Base-by-base conservation (phyloP, 2,113 vertebrate genomes). In the Heterotis niloticus region DNA sequence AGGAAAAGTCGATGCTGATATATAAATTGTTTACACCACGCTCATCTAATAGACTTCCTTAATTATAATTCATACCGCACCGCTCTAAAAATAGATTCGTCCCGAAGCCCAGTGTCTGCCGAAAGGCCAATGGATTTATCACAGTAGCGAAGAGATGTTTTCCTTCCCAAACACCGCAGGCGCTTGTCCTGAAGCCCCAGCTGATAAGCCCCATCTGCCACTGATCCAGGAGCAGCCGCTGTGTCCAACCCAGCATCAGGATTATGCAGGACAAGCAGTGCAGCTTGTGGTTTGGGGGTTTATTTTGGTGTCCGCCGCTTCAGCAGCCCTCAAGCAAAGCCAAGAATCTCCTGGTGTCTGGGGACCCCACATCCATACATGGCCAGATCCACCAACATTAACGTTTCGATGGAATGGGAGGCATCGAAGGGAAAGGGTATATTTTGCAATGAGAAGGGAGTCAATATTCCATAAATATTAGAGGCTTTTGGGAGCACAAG, bases 401-500 rank as follows among this genome's bases (percentile, higher is more conserved):
- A 64, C 62, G 77, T 78, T 60, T 78, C 70, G 62, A 60, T 69
- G 57, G 67, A 69, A 70, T 68, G 17, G 24, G n/a, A 16, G 20
- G 26, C 52, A 12, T 54, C 54, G 28, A 60, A 70, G 59, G 13
- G 77, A 23, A 20, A 17, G 59, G 5, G 28, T 29, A 51, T 26
- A 65, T 57, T 18, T 69, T 78, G 57, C 26, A 78, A 34, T 71
- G 26, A 71, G 1, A 4, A 20, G 59, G 77, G 67, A 71, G 66
- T 78, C 56, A 23, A 28, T 66, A 65, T 34, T 16, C 64, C 24
- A 66, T 77, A 65, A 66, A 77, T 77, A 66, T 77, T 77, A 66
- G n/a, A 66, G 65, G 23, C 14, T 17, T 57, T 75, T 14, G 54
- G 24, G 54, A 26, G 54, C 18, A 44, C 29, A 14, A 16, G 60